Evolutionary conservation across 2,113 vertebrate genomes (phyloP).

Genomic region (Campylomormyrus numenius): DNA sequence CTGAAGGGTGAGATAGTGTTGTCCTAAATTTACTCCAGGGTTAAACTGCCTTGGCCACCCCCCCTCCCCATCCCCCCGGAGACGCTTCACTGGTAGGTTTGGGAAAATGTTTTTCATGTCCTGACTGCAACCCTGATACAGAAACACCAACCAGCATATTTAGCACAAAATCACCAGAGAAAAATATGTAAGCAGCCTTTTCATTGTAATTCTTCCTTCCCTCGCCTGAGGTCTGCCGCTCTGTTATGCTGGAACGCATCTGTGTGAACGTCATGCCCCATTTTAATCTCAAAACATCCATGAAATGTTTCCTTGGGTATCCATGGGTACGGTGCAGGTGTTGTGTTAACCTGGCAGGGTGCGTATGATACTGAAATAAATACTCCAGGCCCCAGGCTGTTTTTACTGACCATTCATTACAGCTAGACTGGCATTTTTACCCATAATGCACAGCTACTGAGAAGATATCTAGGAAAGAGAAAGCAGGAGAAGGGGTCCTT

Average conservation of each 20-base stretch:
- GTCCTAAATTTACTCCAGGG: background rate
- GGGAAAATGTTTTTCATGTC: slow-evolving; percentile 19
- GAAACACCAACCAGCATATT: slow-evolving; percentile 35
- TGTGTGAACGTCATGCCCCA: slow-evolving; percentile 43
- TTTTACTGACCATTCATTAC: background rate
- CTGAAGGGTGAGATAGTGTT: background rate
- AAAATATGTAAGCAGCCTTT: slow-evolving; percentile 58
- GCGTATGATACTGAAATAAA: slow-evolving; percentile 28
- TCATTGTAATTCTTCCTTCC: slow-evolving; percentile 32
- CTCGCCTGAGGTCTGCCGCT: background rate
- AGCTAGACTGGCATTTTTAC: background rate
- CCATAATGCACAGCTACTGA: background rate
- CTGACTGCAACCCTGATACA: slow-evolving; percentile 28
- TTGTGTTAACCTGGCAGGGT: slow-evolving; percentile 30
- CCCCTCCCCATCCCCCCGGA: background rate
- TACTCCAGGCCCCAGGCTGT: background rate
- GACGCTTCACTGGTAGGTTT: background rate
- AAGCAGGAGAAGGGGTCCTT: background rate
- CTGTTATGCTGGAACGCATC: slow-evolving; percentile 36
- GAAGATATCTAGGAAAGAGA: background rate
- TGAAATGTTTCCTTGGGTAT: slow-evolving; percentile 37
- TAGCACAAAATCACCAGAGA: slow-evolving; percentile 38
- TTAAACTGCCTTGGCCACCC: background rate
- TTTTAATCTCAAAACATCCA: slow-evolving; percentile 47
- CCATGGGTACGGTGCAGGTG: slow-evolving; percentile 23